Conservation (phyloP, 2,888 invertebrate genomes). For the Pseudeuparius sepicola region DNA sequence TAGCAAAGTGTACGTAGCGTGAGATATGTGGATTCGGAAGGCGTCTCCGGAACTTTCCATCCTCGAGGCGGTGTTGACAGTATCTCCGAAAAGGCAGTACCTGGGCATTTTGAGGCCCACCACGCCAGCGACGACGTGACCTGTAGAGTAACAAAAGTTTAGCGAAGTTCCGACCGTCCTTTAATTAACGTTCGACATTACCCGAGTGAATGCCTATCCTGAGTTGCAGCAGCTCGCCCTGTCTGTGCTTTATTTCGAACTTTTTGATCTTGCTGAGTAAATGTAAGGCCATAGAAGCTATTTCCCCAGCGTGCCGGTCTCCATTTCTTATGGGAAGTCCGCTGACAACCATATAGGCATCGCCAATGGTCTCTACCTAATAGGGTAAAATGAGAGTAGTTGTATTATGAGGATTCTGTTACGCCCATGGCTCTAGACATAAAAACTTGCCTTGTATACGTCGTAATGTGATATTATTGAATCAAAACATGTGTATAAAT, state of each 20-base stretch:
- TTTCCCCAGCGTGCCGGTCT: constrained; percentile 65
- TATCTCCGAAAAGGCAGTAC: constrained; percentile 76
- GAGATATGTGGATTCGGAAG: constrained; percentile 65
- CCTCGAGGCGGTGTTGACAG: constrained; percentile 70
- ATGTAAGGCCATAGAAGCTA: constrained; percentile 69
- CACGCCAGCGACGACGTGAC: constrained; percentile 73
- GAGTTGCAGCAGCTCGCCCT: constrained; percentile 56
- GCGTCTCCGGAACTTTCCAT: constrained; percentile 73
- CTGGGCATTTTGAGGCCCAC: constrained; percentile 77
- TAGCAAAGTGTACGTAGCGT: constrained; percentile 56
- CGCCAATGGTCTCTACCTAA: constrained; percentile 72
- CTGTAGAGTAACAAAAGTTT: constrained; percentile 33
- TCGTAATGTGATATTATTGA: constrained; percentile 80
- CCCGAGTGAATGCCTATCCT: constrained; percentile 65
- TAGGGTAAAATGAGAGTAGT: constrained; percentile 11
- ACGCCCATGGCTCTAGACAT: too few species aligned
- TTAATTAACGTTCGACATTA: too few species aligned
- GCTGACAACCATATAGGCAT: constrained; percentile 75
- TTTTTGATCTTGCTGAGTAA: constrained; percentile 59
- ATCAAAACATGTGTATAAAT: constrained; percentile 81
- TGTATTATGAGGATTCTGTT: too few species aligned
- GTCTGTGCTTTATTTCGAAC: constrained; percentile 58
- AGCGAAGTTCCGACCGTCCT: not conserved
- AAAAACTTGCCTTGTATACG: constrained; percentile 63
- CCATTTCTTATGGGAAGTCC: constrained; percentile 66